A percentile compares a stretch with the other conserved stretches of the same genome.
Conservation (phyloP, 2,888 invertebrate species). For the Entomobrya proxima region DNA sequence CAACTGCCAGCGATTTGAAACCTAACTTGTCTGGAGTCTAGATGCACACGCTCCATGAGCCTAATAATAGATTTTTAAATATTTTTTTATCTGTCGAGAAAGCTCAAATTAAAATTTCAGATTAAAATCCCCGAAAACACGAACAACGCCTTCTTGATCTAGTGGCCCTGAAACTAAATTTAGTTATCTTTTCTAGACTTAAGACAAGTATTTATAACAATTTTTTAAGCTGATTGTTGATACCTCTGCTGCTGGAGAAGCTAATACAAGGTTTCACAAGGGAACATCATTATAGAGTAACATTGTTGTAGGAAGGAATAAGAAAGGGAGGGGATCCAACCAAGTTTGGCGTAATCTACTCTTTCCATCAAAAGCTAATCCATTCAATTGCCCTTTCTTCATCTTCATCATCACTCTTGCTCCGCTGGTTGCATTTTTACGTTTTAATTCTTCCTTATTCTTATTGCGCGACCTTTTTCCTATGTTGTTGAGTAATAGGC, state of each 20-base stretch:
- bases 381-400: constrained; percentile 53
- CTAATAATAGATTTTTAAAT: not conserved
- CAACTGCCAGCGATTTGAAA: not conserved
- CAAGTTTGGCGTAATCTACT: constrained; percentile 63
- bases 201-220: not conserved
- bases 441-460: not conserved
- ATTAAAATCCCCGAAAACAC: constrained; percentile 41
- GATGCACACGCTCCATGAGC: not conserved
- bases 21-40: too few species aligned
- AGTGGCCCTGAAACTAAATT: not conserved
- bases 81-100: not conserved
- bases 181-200: not conserved
- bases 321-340: constrained; percentile 51
- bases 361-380: constrained; percentile 57
- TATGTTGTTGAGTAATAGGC: constrained; percentile 15
- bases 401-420: constrained; percentile 44
- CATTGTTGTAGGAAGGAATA: constrained; percentile 15
- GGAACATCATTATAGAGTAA: constrained; percentile 19
- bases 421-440: constrained; percentile 22
- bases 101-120: constrained; percentile 51
- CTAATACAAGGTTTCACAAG: not conserved
- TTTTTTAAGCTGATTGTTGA: constrained; percentile 37
- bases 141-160: constrained; percentile 49
- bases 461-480: constrained; percentile 19
- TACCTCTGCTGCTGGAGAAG: constrained; percentile 50